phyloP scores from a whole-genome alignment of 2,113 vertebrate genomes.

The Aegypius monachus region DNA sequence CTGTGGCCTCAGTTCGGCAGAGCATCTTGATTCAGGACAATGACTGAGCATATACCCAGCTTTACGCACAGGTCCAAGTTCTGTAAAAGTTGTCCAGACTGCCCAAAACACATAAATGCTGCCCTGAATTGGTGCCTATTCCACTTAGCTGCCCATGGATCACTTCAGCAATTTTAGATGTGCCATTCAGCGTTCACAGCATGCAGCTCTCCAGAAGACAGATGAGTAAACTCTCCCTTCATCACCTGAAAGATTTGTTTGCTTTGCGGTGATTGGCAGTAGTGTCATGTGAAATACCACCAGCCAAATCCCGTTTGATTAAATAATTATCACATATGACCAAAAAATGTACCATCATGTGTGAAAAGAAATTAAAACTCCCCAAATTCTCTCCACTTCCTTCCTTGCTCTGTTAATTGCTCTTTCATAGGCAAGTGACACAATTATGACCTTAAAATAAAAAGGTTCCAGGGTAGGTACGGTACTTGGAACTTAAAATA shows the following conservation, averaged over 20 bases:
- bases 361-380: constrained; percentile 20
- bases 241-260: background rate
- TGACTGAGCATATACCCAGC: background rate
- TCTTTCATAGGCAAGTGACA: background rate
- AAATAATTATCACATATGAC: constrained; percentile 25
- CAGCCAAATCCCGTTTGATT: constrained; percentile 10
- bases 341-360: constrained; percentile 5
- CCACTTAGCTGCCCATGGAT: background rate
- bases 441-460: background rate
- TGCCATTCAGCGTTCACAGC: background rate
- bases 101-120: background rate
- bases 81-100: background rate
- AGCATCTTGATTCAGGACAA: background rate
- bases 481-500: background rate
- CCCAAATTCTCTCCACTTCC: background rate
- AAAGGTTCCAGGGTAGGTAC: background rate
- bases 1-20: background rate
- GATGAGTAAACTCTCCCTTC: background rate
- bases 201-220: background rate
- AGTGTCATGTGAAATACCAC: background rate
- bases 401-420: constrained; percentile 15
- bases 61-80: background rate
- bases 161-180: background rate
- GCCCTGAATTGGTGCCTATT: background rate
- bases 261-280: background rate